Evolutionary conservation across 2,113 vertebrate genomes (phyloP).

Genomic region (Chloroceryle aenea): DNA sequence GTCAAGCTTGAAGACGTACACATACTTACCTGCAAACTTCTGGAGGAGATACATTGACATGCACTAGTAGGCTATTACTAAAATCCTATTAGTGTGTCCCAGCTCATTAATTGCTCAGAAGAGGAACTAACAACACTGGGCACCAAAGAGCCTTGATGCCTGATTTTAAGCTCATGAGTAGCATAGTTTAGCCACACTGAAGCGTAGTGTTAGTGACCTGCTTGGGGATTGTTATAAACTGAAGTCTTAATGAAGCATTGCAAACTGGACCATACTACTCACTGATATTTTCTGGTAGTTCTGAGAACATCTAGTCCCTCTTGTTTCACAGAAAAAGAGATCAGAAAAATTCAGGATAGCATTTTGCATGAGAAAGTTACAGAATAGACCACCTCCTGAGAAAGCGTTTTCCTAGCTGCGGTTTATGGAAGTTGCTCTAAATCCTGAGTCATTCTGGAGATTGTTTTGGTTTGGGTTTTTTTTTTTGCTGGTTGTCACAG

Average conservation of each 20-base stretch:
- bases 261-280: background rate
- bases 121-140: background rate
- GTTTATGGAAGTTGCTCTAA: background rate
- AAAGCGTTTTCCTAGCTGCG: background rate
- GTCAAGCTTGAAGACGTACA: background rate
- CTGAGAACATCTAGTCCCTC: background rate
- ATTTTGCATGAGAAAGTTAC: background rate
- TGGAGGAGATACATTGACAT: too few relatives aligned
- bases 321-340: background rate
- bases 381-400: background rate
- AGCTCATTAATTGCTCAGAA: background rate
- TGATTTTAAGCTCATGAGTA: background rate
- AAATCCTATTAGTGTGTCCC: background rate
- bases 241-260: background rate
- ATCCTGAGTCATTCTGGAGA: background rate
- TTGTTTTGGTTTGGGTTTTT: too few relatives aligned
- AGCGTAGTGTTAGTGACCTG: background rate
- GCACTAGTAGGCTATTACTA: background rate
- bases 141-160: background rate
- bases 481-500: background rate
- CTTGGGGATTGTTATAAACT: too few relatives aligned
- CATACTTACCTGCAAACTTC: background rate
- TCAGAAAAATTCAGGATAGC: background rate
- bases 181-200: fast-evolving
- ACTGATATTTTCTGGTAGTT: fast-evolving